Base-by-base conservation (phyloP, 2,113 vertebrate species). In the Anarhynchus alexandrinus region DNA sequence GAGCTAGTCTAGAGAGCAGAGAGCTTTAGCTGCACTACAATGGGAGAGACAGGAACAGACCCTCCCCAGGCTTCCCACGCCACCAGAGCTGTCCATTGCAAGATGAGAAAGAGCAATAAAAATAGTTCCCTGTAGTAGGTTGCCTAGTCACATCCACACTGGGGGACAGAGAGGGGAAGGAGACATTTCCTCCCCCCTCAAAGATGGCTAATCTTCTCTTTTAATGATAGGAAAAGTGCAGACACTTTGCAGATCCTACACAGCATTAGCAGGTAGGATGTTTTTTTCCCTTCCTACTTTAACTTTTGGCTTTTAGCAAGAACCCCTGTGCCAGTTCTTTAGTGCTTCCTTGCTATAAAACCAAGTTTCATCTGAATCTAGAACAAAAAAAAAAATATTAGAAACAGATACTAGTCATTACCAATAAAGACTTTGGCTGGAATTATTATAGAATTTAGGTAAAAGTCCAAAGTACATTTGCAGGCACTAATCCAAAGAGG, bases 301-400 rank as follows among this genome's bases (percentile, higher is more conserved):
- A 71, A 83, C 76, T 86, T 95, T 43, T 76, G 52, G 29, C 57
- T 90, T 95, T 95, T 74, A 88, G 61, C 67, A 82, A 81, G 79
- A 88, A 55, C 2, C 73, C 42, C 61, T 88, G 65, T 79, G 57
- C 36, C 8, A 5, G 69, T 89, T 95, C 81, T 94, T 86, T 85
- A 93, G 45, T 69, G 65, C 79, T 88, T 84, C 54, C 86, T 93
- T 82, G 36, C 90, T 97, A 91, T 64, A 88, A 96, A 94, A 62
- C 4, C 79, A 93, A 94, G 38, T 80, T 84, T 77, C 83, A 94
- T 76, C 54, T 93, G 47, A 85, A 77, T 85, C 78, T 62, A 92
- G 62, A 86, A 92, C 14, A 88, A 90, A 67, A 88, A 43, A 70
- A 11, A 47, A 22, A 55, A 62, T 54, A 86, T 71, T 96, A 89